phyloP scores from a whole-genome alignment of 2,888 invertebrate genomes.

The Nomada goodeniana region DNA sequence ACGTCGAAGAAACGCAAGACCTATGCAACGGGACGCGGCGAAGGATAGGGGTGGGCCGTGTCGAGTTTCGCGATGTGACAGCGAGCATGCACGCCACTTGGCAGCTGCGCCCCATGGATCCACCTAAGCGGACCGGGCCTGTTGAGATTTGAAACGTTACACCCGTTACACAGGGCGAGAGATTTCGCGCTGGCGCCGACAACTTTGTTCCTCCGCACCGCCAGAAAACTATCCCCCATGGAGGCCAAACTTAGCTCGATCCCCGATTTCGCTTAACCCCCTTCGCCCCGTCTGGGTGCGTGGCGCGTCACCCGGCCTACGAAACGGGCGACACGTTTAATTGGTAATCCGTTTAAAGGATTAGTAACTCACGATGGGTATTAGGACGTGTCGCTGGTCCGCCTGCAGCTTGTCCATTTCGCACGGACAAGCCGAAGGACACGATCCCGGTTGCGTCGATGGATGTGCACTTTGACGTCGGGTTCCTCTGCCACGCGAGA shows the following conservation, averaged over 20 bases:
- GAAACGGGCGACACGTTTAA: conserved; percentile 80
- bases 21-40: conserved; percentile 20
- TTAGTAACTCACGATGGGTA: conserved; percentile 82
- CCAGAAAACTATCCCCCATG: conserved; percentile 31
- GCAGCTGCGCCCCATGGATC: conserved; percentile 66
- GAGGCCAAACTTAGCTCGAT: conserved; percentile 56
- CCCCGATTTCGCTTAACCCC: conserved; percentile 14
- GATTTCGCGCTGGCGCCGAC: conserved; percentile 55
- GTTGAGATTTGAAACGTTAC: conserved; percentile 78
- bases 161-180: conserved; percentile 66
- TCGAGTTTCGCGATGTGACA: conserved; percentile 72
- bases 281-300: conserved; percentile 16
- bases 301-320: conserved; percentile 63
- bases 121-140: conserved; percentile 66
- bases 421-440: conserved; percentile 79
- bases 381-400: conserved; percentile 81
- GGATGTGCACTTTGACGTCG: conserved; percentile 43
- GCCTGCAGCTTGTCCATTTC: conserved; percentile 79
- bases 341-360: conserved; percentile 84
- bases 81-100: conserved; percentile 74
- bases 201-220: conserved; percentile 31
- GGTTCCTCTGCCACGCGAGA: conserved; percentile 15
- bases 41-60: conserved; percentile 63
- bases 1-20: conserved; percentile 15
- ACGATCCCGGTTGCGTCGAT: conserved; percentile 66